Evolutionary conservation across 2,888 invertebrate genomes (phyloP), one percentile per base, ranked within the genome.

Genomic region (Chrysolina haemoptera): DNA sequence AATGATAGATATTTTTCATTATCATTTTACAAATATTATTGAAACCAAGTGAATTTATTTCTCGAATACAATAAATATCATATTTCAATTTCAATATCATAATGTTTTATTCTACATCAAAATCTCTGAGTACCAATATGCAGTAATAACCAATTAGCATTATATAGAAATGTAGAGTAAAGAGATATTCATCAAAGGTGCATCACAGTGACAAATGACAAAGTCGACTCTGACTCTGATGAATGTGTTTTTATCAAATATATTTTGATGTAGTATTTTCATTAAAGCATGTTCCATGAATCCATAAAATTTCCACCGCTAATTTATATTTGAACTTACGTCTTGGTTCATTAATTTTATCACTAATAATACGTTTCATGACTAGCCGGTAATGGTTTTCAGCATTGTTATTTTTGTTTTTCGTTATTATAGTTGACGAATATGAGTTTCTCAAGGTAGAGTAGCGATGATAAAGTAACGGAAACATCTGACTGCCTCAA

Each of bases 351-450:
- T 53, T 53, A 53, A 53, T 18, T 53, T 53, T 22, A 53, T 53
- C 53, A 20, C 18, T 53, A 53, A 53, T 53, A 20, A 53, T 53
- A 53, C 20, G 53, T 53, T 53, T 53, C 12, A 53, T 11, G 20
- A 11, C 53, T 53, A 16, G 10, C 20, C 53, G 53, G 10, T 20
- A 53, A 53, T 53, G 16, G 18, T 53, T 53, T 22, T 53, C 10
- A 12, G 8, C 53, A 20, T 53, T 53, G 53, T 53, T 4, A 20
- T 53, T 53, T 16, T 53, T 20, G 18, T 53, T 18, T 53, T 20
- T 53, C 20, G 53, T 53, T 53, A 20, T 53, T 53, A 53, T 53
- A 12, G 4, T 18, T 35, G 35, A 11, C 20, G 12, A 53, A 53
- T 53, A 53, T 53, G 20, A 12, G 11, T 16, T 53, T 53, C 18